Percentiles rank a stretch among this genome's conserved stretches.
Evolutionary conservation across 2,113 vertebrate genomes (phyloP).

Genomic region (Cygnus atratus): DNA sequence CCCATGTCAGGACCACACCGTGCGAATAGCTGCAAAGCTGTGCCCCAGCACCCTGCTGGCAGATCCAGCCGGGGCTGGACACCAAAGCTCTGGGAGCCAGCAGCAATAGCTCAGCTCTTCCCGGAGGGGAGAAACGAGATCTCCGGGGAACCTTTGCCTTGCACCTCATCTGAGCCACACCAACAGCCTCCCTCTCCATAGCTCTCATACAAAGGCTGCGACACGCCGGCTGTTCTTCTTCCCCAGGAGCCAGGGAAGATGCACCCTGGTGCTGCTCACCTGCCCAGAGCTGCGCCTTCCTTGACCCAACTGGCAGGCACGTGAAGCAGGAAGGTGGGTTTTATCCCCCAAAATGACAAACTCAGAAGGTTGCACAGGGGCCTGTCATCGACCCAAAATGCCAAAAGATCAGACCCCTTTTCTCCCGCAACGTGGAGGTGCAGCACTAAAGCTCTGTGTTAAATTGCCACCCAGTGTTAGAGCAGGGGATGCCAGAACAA

Average conservation of each 20-base stretch:
- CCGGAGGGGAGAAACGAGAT: neutral
- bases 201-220: neutral
- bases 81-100: neutral
- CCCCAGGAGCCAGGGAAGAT: neutral
- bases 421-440: neutral
- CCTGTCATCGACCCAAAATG: neutral
- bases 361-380: neutral
- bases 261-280: neutral
- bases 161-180: neutral
- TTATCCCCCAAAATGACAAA: neutral
- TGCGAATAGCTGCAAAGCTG: neutral
- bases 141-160: neutral
- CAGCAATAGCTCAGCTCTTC: neutral
- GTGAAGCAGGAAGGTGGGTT: neutral
- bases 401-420: neutral
- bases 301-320: neutral
- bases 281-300: neutral
- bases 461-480: neutral
- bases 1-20: neutral
- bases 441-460: neutral
- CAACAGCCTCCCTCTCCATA: neutral
- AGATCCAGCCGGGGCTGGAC: neutral
- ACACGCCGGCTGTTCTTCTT: neutral
- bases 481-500: neutral
- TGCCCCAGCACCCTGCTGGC: neutral